Evolutionary conservation across 1,140 invertebrate species (phyloP).

Genomic region (Polypedilum pembai): DNA sequence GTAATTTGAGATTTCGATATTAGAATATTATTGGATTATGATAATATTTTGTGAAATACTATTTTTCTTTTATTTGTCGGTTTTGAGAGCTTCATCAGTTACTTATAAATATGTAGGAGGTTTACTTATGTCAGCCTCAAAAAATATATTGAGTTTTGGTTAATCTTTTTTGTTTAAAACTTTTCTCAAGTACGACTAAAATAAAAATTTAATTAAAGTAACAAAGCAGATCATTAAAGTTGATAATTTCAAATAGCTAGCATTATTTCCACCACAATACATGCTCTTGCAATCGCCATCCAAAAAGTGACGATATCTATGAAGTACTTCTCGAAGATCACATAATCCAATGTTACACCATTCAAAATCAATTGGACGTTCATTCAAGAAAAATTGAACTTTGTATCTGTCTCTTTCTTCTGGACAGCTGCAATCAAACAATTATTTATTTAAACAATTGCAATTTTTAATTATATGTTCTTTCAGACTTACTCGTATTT

Average conservation of each 20-base stretch:
- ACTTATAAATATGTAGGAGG: too few species aligned
- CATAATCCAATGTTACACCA: constrained; percentile 55
- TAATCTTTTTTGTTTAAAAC: background rate
- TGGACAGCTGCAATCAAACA: constrained; percentile 45
- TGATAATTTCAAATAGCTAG: constrained; percentile 24
- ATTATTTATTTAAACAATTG: constrained; percentile 28
- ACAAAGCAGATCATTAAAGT: background rate
- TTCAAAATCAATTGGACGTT: constrained; percentile 50
- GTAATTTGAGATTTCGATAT: too few species aligned
- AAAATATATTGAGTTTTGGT: background rate
- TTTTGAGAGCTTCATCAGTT: too few species aligned
- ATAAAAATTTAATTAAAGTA: background rate
- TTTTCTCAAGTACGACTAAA: background rate
- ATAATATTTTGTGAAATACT: too few species aligned
- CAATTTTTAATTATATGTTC: constrained; percentile 4
- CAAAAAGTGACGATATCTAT: constrained; percentile 34
- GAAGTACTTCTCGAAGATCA: constrained; percentile 45
- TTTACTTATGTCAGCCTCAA: too few species aligned
- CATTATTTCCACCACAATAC: constrained; percentile 35
- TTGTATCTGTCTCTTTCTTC: constrained; percentile 48
- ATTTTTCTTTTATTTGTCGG: too few species aligned
- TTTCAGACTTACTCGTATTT: constrained; percentile 37
- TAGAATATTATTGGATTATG: too few species aligned
- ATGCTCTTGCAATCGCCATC: constrained; percentile 38
- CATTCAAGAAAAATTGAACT: constrained; percentile 55